Evolutionary conservation across 1,140 invertebrate species (phyloP), one percentile per base, ranked within the genome.

Genomic region (Psix sp.): DNA sequence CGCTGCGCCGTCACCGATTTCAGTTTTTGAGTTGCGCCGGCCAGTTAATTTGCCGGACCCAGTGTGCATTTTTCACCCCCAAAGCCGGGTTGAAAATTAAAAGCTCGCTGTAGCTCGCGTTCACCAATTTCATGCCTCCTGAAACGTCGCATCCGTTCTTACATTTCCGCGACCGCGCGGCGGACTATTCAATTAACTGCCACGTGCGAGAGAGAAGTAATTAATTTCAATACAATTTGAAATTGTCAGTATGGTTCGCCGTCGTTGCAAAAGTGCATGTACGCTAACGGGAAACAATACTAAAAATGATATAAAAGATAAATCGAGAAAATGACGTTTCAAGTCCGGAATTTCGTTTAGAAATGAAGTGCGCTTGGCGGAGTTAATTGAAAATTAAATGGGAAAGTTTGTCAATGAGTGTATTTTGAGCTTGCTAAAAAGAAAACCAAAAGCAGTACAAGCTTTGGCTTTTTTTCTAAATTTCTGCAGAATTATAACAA

Each of bases 91-190:
- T 63, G 52, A 70, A 75, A 75, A 75, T 75, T 68, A 68, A 68
- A 71, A 76, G 60, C 60, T 57, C 73, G 46, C 57, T 52, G 39
- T 40, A 52, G 11, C 31, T 35, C 39, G 52, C 59, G 56, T 51
- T 71, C 62, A 42, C 66, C 74, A 76, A 72, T 76, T 76, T 76
- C 67, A 76, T 76, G 74, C 74, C 74, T 67, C 39, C 62, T 62
- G 60, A 76, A 76, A 76, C 73, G 66, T 70, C 40, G 73, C 73
- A 57, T 66, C 48, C 66, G 57, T 72, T 76, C 74, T 76, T 76
- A 76, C 67, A 54, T 54, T 76, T 67, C 52, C 56, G 43, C 62
- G 62, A 54, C 14, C 63, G 46, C 56, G 43, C 62, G 62, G 49
- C 14, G 31, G 18, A 29, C 63, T 72, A 76, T 76, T 72, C 67